Evolutionary conservation across 2,113 vertebrate genomes (phyloP).

Genomic region (Erythrocebus patas): DNA sequence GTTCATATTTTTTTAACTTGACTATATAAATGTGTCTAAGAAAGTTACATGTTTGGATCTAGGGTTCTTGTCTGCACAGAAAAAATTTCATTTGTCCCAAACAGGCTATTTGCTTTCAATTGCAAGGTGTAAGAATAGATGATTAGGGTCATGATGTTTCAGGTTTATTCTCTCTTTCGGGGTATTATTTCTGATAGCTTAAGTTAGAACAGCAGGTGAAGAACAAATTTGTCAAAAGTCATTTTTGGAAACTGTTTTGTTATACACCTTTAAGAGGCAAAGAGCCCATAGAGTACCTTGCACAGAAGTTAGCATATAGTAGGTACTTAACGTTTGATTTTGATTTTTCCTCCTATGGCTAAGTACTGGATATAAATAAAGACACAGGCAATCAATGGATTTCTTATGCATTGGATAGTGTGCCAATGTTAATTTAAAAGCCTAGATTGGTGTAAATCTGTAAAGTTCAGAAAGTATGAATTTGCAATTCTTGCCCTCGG

Average conservation of each 20-base stretch:
- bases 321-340: background rate
- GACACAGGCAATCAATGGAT: background rate
- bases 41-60: background rate
- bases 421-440: slow-evolving; percentile 28
- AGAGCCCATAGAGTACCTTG: background rate
- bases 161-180: background rate
- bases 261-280: background rate
- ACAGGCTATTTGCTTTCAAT: slow-evolving; percentile 37
- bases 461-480: background rate
- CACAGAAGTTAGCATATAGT: background rate
- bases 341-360: background rate
- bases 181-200: slow-evolving; percentile 10
- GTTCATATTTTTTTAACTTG: background rate
- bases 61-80: background rate
- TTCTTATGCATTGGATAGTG: background rate
- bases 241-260: slow-evolving; percentile 16
- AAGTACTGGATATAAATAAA: background rate
- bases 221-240: background rate
- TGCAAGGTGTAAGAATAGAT: background rate
- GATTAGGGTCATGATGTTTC: slow-evolving; percentile 31
- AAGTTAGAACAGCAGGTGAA: background rate
- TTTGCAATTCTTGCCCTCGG: background rate
- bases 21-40: background rate
- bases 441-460: background rate
- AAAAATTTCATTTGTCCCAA: background rate